Evolutionary conservation across 2,888 invertebrate genomes (phyloP).

Genomic region (Tenthredo distinguenda): DNA sequence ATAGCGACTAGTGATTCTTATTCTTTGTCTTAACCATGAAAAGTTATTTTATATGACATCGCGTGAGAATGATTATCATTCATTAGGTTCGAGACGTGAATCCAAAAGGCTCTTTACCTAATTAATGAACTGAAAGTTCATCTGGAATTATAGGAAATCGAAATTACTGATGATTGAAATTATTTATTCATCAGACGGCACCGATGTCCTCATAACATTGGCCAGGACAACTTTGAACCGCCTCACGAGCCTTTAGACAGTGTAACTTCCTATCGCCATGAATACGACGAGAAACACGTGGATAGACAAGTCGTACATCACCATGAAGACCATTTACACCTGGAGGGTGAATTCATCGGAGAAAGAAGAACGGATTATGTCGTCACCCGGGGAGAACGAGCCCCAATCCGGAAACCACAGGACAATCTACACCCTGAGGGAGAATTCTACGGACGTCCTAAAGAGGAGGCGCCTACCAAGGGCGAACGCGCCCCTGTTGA

Average conservation of each 20-base stretch:
- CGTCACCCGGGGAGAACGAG: constrained; percentile 77
- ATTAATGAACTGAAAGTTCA: neutral
- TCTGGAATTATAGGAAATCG: neutral
- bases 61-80: neutral
- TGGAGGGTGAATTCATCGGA: constrained; percentile 84
- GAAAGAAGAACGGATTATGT: constrained; percentile 79
- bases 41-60: neutral
- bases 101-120: neutral
- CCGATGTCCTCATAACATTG: constrained; percentile 87
- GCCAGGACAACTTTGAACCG: constrained; percentile 73
- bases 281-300: constrained; percentile 84
- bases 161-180: neutral
- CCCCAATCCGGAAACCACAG: constrained; percentile 72
- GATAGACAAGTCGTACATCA: constrained; percentile 82
- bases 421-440: constrained; percentile 80
- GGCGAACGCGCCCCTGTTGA: constrained; percentile 76
- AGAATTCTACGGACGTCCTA: constrained; percentile 73
- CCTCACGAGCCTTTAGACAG: constrained; percentile 68
- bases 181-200: constrained; percentile 83
- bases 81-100: neutral
- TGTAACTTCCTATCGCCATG: constrained; percentile 83
- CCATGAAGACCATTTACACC: constrained; percentile 86
- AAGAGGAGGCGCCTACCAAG: constrained; percentile 50
- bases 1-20: too few relatives aligned
- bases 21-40: too few relatives aligned